These are phyloP conservation scores for Mythimna ferrago DNA, from an alignment of 2,888 invertebrate species.

Conservation along the genomic window DNA sequence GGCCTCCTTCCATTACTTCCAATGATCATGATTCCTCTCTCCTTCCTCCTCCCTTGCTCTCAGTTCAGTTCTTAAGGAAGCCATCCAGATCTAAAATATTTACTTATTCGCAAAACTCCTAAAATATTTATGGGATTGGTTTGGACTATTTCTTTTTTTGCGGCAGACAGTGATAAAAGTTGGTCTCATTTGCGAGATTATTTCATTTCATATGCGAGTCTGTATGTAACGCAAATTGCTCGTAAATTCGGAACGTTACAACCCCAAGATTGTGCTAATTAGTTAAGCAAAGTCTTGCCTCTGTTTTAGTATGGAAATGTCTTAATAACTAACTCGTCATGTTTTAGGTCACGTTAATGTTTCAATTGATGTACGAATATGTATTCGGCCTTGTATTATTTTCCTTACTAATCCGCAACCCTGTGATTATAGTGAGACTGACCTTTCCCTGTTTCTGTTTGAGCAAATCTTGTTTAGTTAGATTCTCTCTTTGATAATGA, in stretches of 20 bases:
- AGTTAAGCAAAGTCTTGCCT: conserved; percentile 25
- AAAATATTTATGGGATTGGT: conserved; percentile 33
- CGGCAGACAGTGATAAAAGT: conserved; percentile 46
- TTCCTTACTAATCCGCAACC: conserved; percentile 2
- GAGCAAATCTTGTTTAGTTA: conserved; percentile 25
- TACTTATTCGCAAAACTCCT: conserved; percentile 13
- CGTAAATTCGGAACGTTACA: conserved; percentile 47
- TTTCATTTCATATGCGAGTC: conserved; percentile 54
- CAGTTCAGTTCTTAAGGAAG: too few species aligned
- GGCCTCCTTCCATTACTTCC: too few species aligned
- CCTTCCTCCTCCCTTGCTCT: too few species aligned
- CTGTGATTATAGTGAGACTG: conserved; percentile 23
- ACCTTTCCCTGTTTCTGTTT: conserved; percentile 30
- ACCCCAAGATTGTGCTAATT: conserved; percentile 47
- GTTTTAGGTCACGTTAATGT: conserved; percentile 21
- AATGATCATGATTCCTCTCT: too few species aligned
- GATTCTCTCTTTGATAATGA: conserved; percentile 37
- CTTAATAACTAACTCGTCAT: conserved; percentile 9
- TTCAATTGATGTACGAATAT: conserved; percentile 33
- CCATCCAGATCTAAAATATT: too few species aligned
- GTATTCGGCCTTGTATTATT: conserved; percentile 19
- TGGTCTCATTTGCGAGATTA: conserved; percentile 49
- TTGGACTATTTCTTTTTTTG: conserved; percentile 39
- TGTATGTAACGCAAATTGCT: conserved; percentile 57
- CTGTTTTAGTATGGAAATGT: conserved; percentile 5